phyloP scores from a whole-genome alignment of 2,113 vertebrate genomes.

The Damaliscus lunatus region DNA sequence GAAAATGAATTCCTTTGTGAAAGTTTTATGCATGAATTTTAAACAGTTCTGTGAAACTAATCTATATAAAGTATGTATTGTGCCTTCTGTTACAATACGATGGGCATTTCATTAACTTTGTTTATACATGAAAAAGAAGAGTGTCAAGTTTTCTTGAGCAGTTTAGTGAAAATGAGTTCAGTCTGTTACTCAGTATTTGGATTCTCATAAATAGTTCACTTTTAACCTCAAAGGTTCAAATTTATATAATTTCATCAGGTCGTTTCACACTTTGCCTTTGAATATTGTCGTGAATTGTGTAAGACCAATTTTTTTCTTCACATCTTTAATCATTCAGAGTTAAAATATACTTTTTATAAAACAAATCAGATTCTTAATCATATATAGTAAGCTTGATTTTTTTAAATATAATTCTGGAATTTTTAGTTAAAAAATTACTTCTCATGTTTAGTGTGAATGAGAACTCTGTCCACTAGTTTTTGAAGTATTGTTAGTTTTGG shows the following conservation, averaged over 20 bases:
- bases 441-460: conserved; percentile 16
- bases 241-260: neutral
- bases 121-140: neutral
- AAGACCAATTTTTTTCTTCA: neutral
- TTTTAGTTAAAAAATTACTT: conserved; percentile 23
- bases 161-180: conserved; percentile 1
- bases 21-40: conserved; percentile 13
- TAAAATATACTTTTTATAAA: conserved; percentile 26
- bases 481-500: neutral
- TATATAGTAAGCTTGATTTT: neutral
- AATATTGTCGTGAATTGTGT: neutral
- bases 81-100: neutral
- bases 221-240: neutral
- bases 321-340: conserved; percentile 26
- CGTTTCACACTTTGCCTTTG: neutral
- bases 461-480: neutral
- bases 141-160: neutral
- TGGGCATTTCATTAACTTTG: neutral
- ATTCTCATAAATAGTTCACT: conserved; percentile 17
- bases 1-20: neutral
- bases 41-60: neutral
- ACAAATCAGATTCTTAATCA: neutral
- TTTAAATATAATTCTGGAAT: neutral
- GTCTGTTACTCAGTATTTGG: neutral
- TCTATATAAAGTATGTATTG: neutral